Percentiles rank a stretch among this genome's conserved stretches.
phyloP scores from a whole-genome alignment of 1,140 invertebrate genomes.

The Mactra quadrangularis region DNA sequence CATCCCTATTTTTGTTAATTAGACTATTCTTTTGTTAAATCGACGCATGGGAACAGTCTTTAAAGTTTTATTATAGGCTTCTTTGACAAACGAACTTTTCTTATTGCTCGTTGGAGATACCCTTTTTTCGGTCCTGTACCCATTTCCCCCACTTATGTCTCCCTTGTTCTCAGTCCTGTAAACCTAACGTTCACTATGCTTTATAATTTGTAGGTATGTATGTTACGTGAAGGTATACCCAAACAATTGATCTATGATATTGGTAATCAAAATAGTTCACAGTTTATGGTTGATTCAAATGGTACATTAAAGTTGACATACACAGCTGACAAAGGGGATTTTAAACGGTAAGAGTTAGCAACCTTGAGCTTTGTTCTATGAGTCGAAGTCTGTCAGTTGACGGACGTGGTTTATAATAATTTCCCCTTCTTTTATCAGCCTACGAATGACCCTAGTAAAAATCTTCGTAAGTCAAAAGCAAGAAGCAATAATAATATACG shows the following conservation, averaged over 20 bases:
- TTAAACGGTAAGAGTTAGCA: not conserved
- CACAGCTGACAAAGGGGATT: constrained; percentile 6
- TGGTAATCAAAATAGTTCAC: constrained; percentile 21
- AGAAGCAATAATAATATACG: too few species aligned
- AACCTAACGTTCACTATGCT: too few species aligned
- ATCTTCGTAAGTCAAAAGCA: too few species aligned
- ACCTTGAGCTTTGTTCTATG: not conserved
- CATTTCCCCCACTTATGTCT: too few species aligned
- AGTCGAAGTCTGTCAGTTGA: not conserved
- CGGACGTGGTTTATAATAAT: not conserved
- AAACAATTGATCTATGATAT: not conserved
- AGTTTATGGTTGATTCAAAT: constrained; percentile 17
- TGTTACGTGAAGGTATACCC: not conserved
- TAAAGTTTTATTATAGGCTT: too few species aligned
- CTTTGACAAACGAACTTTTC: too few species aligned
- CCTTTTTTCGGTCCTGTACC: too few species aligned
- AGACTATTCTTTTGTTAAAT: too few species aligned
- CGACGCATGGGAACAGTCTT: too few species aligned
- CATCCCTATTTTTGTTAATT: too few species aligned
- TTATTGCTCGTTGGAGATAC: too few species aligned
- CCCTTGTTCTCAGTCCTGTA: too few species aligned
- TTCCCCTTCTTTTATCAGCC: not conserved
- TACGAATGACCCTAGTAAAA: not conserved
- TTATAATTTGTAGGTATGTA: constrained; percentile 43
- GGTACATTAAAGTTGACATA: constrained; percentile 34